Evolutionary conservation across 2,113 vertebrate species (phyloP), one percentile per base, ranked within the genome.

Genomic region (Elgaria multicarinata): DNA sequence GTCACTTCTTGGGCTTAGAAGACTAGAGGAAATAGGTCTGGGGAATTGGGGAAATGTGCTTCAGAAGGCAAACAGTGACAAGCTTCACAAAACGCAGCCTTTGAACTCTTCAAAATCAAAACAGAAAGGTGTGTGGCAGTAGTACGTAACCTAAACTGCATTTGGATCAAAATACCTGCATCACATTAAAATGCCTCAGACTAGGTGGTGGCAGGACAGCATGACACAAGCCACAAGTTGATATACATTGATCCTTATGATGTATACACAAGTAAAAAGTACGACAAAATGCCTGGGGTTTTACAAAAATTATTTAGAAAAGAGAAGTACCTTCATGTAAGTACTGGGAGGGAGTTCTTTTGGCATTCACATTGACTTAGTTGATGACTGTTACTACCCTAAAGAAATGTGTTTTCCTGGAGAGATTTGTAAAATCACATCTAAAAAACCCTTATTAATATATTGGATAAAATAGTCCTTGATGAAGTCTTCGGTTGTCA

Each of bases 381-480:
- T 22, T 42, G 77, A 71, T 42, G 77, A 71, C 89, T 92, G 72
- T 80, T 64, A 87, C 86, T 91, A 88, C 90, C 26, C n/a, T 76
- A 62, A 7, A 28, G 20, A 85, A 72, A 77, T 39, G 28, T 18
- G 39, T 44, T 77, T 77, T 20, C 20, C 31, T 66, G 20, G 18
- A 71, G 5, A 72, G 28, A 82, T 58, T 62, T 72, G 28, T 36
- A 88, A 82, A 33, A 42, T 8, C 24, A 66, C 33, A 4, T 4
- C 55, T 31, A 24, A 33, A 76, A n/a, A 71, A 62, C 5, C 28
- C 53, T 18, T 46, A 50, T 88, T 62, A n/a, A 46, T 62, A 46
- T 78, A 90, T 84, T 86, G 92, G 64, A 89, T 44, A 94, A 90
- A 22, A 53, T 4, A 69, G 91, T 86, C 76, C 78, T 94, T 82